Conservation (phyloP, 2,797 vertebrate species). For the Poliocrania exsul region DNA sequence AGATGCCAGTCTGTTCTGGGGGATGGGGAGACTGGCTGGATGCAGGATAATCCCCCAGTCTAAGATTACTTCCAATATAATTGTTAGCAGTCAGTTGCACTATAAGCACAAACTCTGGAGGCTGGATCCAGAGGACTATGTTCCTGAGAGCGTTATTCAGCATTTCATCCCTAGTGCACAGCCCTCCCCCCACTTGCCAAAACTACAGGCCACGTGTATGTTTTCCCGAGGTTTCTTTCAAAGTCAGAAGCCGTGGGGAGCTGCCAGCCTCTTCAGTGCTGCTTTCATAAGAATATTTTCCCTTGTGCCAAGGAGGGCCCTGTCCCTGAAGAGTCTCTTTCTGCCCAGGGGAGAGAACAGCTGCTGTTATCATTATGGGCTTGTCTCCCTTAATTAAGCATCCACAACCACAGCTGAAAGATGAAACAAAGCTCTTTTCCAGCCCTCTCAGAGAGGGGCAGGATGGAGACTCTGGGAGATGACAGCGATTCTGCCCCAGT, state of each 20-base stretch:
- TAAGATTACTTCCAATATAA: constrained; percentile 36
- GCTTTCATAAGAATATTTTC: neutral
- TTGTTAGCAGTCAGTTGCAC: neutral
- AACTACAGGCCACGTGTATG: neutral
- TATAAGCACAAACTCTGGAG: neutral
- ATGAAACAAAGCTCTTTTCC: constrained; percentile 24
- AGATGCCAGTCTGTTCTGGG: constrained; percentile 26
- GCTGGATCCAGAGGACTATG: neutral
- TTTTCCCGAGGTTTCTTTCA: neutral
- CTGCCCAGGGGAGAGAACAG: constrained; percentile 27
- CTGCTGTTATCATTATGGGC: constrained; percentile 28
- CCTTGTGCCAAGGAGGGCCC: neutral
- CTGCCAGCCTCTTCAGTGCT: neutral
- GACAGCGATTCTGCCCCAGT: neutral
- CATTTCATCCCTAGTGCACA: neutral
- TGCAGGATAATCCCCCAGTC: constrained; percentile 48
- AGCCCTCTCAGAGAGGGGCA: neutral
- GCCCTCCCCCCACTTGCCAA: neutral
- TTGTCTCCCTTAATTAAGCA: constrained; percentile 55
- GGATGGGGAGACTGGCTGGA: constrained; percentile 7
- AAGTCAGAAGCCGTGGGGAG: neutral
- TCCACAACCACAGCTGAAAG: neutral
- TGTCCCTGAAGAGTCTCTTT: constrained; percentile 1
- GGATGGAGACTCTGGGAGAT: neutral
- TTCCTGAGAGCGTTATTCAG: neutral